These are phyloP conservation scores for Lasioglossum albipes DNA, from an alignment of 1,140 invertebrate species.

Conservation along the genomic window DNA sequence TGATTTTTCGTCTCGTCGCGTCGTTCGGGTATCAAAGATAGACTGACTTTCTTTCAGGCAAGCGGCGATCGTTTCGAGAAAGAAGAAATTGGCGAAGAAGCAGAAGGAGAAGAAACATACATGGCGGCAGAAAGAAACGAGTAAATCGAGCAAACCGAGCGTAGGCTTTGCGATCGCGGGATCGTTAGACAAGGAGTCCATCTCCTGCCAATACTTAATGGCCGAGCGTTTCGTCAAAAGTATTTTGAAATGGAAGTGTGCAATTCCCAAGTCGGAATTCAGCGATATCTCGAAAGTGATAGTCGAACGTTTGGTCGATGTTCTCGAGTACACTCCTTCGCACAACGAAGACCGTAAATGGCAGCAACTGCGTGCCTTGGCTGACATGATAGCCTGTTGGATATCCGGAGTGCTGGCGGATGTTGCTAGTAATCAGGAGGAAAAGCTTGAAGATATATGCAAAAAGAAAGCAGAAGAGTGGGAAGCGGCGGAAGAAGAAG, in stretches of 20 bases:
- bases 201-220: slow-evolving; percentile 69
- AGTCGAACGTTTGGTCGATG: slow-evolving; percentile 59
- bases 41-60: slow-evolving; percentile 63
- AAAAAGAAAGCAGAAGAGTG: slow-evolving; percentile 36
- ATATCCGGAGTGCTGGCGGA: slow-evolving; percentile 70
- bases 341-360: slow-evolving; percentile 63
- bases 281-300: slow-evolving; percentile 71
- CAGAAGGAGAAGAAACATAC: slow-evolving; percentile 38
- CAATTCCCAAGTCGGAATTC: slow-evolving; percentile 66
- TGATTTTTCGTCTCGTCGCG: too few relatives aligned
- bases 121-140: slow-evolving; percentile 12
- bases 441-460: slow-evolving; percentile 57
- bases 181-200: slow-evolving; percentile 61
- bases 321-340: slow-evolving; percentile 60
- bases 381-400: slow-evolving; percentile 74
- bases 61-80: slow-evolving; percentile 54
- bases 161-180: background rate
- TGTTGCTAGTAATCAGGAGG: slow-evolving; percentile 61
- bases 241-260: slow-evolving; percentile 69
- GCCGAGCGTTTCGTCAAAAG: slow-evolving; percentile 73
- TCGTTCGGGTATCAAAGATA: background rate
- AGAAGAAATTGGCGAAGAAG: slow-evolving; percentile 42
- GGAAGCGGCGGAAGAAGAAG: slow-evolving; percentile 29
- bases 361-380: slow-evolving; percentile 72
- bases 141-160: background rate